A percentile compares a stretch with the other conserved stretches of the same genome.
Conservation (phyloP, 2,113 vertebrate species). For the Halichoeres trimaculatus region DNA sequence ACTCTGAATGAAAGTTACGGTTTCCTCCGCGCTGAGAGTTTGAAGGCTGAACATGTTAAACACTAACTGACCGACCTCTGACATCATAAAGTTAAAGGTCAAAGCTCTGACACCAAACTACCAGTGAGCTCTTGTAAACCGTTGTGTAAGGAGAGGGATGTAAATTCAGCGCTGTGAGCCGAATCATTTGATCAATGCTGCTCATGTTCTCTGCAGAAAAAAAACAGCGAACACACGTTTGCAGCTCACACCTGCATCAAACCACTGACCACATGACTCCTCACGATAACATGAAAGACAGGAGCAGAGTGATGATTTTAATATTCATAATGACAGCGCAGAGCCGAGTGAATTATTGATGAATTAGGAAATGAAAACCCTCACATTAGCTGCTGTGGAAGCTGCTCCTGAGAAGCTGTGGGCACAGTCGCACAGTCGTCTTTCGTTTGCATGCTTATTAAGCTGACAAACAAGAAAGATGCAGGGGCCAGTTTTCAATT, state of each 20-base stretch:
- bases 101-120: neutral
- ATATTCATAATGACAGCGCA: constrained; percentile 53
- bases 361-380: constrained; percentile 56
- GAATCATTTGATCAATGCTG: constrained; percentile 20
- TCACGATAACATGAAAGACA: neutral
- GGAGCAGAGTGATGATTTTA: constrained; percentile 34
- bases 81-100: neutral
- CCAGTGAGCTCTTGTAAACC: neutral
- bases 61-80: neutral
- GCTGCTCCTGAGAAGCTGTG: constrained; percentile 5
- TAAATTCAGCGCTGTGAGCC: neutral
- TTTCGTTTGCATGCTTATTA: constrained; percentile 56
- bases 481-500: constrained; percentile 21
- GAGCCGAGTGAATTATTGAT: constrained; percentile 69
- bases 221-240: too few relatives aligned
- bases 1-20: too few relatives aligned
- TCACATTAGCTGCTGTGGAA: neutral
- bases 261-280: neutral
- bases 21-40: too few relatives aligned
- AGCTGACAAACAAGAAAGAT: constrained; percentile 62
- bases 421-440: constrained; percentile 6
- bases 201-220: neutral
- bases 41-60: too few relatives aligned
- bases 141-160: neutral
- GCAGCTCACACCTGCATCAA: neutral